Evolutionary conservation across 1,140 invertebrate genomes (phyloP).

Genomic region (Oscheius sp.): DNA sequence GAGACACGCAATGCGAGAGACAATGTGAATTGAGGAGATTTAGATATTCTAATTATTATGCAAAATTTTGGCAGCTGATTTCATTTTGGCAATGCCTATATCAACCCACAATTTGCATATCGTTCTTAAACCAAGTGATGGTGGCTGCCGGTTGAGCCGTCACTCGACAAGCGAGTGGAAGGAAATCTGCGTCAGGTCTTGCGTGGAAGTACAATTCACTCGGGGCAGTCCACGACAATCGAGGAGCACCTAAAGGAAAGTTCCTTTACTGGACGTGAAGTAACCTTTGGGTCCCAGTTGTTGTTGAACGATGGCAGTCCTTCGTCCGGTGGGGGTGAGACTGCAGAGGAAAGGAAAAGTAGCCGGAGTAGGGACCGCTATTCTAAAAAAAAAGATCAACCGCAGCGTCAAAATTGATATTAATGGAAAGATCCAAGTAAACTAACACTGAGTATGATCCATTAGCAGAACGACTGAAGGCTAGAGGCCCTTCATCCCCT

Average conservation of each 20-base stretch:
- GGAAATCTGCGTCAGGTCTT: constrained; percentile 23
- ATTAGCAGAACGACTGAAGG: not conserved
- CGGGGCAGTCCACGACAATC: not conserved
- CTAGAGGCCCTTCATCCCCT: not conserved
- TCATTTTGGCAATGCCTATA: too few relatives aligned
- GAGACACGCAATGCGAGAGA: too few relatives aligned
- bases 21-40: too few relatives aligned
- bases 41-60: too few relatives aligned
- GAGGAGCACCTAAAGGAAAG: constrained; percentile 1
- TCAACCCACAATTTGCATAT: constrained; percentile 28
- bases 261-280: not conserved
- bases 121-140: constrained; percentile 32
- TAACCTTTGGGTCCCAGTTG: not conserved
- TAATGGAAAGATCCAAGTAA: not conserved
- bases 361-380: not conserved
- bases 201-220: constrained; percentile 22
- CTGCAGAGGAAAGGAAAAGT: constrained; percentile 25
- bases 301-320: constrained; percentile 14
- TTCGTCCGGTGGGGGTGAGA: constrained; percentile 5
- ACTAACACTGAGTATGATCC: not conserved
- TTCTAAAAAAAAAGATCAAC: too few relatives aligned
- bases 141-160: constrained; percentile 15
- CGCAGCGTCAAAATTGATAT: too few relatives aligned
- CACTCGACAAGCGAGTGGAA: constrained; percentile 26
- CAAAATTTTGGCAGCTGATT: too few relatives aligned